Base-by-base conservation (phyloP, 2,888 invertebrate genomes). In the Macrosoma leucophasiata region DNA sequence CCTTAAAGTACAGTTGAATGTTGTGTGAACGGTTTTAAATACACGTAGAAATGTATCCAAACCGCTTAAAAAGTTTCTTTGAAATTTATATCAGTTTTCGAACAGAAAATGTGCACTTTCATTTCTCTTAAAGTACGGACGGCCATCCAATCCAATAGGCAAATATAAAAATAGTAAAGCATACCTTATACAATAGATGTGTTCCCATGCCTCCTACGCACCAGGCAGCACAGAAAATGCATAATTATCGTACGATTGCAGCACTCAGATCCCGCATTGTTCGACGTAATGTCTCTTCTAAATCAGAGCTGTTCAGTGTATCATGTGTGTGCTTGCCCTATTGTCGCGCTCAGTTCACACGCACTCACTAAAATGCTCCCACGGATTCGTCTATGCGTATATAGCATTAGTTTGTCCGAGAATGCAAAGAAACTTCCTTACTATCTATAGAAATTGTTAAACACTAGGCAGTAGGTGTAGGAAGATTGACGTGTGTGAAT, bases 201-300 rank as follows among this genome's bases (percentile, higher is more conserved):
- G 52, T 81, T 79, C 79, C 72, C 79, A 78, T 62, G 72, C 73
- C 64, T 60, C 77, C 79, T 71, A 79, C 79, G 74, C 75, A 64
- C 59, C 50, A 43, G n/a, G n/a, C n/a, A n/a, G n/a, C n/a, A n/a
- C n/a, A n/a, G n/a, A n/a, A n/a, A 47, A 47, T 52, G 62, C 58
- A 62, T 76, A 76, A 78, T 77, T 72, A 75, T 67, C 51, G 54
- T 61, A 57, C 58, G 59, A 72, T 78, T 78, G 73, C 76, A 40
- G 41, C 49, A 49, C 41, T 29, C 49, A 50, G 61, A 71, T 71
- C 62, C 59, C 46, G 68, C 75, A 75, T 81, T 82, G 79, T 79
- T 72, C 65, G 62, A 51, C 52, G 63, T 75, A 73, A 75, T 75
- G 75, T 63, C 67, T 73, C 70, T 62, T 77, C 74, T 78, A 76